These are phyloP conservation scores for Halocaridina rubra DNA, from an alignment of 2,888 invertebrate genomes.

Conservation along the genomic window DNA sequence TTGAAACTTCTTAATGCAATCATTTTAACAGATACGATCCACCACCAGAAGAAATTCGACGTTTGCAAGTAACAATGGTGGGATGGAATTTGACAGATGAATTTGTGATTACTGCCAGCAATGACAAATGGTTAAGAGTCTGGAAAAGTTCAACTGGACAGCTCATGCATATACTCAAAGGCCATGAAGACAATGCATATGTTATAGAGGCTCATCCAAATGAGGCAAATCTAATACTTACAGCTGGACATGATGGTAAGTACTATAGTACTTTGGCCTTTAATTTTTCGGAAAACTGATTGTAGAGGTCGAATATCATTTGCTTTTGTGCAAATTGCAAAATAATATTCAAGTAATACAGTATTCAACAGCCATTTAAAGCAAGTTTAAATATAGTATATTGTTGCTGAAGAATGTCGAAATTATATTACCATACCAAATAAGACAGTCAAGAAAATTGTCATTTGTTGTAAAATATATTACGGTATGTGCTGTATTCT, in stretches of 20 bases:
- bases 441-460: too few relatives aligned
- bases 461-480: too few relatives aligned
- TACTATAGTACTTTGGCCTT: neutral
- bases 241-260: constrained; percentile 96
- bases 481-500: too few relatives aligned
- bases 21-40: constrained; percentile 58
- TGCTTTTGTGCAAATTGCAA: too few relatives aligned
- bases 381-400: too few relatives aligned
- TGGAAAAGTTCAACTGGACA: constrained; percentile 78
- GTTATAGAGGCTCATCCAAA: constrained; percentile 93
- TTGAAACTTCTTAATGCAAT: too few relatives aligned
- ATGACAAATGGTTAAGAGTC: constrained; percentile 77
- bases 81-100: constrained; percentile 93
- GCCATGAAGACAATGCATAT: constrained; percentile 93
- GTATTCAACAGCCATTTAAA: too few relatives aligned
- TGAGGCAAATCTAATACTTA: constrained; percentile 81
- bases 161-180: constrained; percentile 77
- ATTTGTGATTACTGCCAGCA: constrained; percentile 90
- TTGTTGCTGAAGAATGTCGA: too few relatives aligned
- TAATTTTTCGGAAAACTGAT: too few relatives aligned
- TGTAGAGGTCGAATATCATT: too few relatives aligned
- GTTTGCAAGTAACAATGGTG: constrained; percentile 91
- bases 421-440: too few relatives aligned
- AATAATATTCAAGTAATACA: too few relatives aligned
- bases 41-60: constrained; percentile 60